These are phyloP conservation scores for Drosophila pallidifrons DNA, from an alignment of 1,140 invertebrate species.

Conservation along the genomic window DNA sequence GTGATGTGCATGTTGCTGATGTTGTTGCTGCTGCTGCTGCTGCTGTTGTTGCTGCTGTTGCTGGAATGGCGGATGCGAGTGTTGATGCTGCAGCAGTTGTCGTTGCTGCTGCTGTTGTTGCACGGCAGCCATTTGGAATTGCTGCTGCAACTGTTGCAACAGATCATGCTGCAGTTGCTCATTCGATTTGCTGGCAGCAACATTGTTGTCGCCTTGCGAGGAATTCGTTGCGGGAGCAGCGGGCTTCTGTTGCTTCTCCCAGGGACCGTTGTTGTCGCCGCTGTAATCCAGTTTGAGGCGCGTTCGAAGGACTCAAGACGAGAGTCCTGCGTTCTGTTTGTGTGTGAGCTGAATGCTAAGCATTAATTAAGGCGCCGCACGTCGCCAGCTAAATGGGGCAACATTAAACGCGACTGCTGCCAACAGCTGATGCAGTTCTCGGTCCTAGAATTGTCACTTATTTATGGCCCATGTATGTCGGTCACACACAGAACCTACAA, in stretches of 20 bases:
- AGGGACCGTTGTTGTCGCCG: slow-evolving; percentile 78
- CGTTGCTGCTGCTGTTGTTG: slow-evolving; percentile 54
- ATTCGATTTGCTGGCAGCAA: slow-evolving; percentile 35
- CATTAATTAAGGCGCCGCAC: slow-evolving; percentile 39
- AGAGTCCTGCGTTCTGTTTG: not conserved
- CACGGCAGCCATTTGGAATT: slow-evolving; percentile 67
- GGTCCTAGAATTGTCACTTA: slow-evolving; percentile 29
- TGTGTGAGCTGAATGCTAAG: not conserved
- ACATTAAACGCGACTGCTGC: slow-evolving; percentile 21
- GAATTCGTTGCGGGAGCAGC: slow-evolving; percentile 2
- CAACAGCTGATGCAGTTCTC: slow-evolving; percentile 47
- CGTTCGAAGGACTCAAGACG: slow-evolving; percentile 2
- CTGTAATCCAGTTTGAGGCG: slow-evolving; percentile 80
- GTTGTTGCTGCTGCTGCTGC: slow-evolving; percentile 53
- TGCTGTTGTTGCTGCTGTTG: slow-evolving; percentile 48
- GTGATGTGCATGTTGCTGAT: slow-evolving; percentile 54
- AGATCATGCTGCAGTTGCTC: slow-evolving; percentile 72
- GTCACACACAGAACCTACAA: slow-evolving; percentile 29
- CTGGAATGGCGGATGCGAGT: slow-evolving; percentile 72
- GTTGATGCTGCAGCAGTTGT: slow-evolving; percentile 62
- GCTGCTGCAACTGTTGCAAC: slow-evolving; percentile 71
- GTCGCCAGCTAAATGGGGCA: slow-evolving; percentile 40
- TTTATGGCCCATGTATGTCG: slow-evolving; percentile 45
- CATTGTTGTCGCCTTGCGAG: slow-evolving; percentile 7
- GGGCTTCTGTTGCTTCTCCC: slow-evolving; percentile 70